Evolutionary conservation across 2,113 vertebrate species (phyloP), one percentile per base, ranked within the genome.

Genomic region (Cyprinodon tularosa): DNA sequence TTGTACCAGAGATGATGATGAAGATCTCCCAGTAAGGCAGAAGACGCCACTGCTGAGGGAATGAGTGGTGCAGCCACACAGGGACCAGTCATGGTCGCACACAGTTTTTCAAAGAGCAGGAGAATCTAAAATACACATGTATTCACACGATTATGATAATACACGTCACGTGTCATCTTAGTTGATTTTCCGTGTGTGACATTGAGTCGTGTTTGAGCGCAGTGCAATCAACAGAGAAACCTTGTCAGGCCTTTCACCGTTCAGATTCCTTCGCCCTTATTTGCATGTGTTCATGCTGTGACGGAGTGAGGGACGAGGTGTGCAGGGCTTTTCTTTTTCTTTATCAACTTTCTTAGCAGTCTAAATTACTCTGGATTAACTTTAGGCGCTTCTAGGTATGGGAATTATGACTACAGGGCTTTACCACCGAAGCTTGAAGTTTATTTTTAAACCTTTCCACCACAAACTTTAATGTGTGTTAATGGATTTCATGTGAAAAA

Each of bases 141-240:
- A 93, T 92, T 93, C 87, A 37, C 76, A 77, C 70, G 90, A 92
- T 93, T 93, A 93, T 90, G 90, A 92, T 92, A 93, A 93, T 93
- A 77, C 77, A 71, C 89, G 85, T 92, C 92, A 93, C 84, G 87
- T 92, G 90, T 89, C 91, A 87, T 90, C 90, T 89, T 90, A 89
- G 92, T 87, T 89, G 85, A 92, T 83, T 50, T 76, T 80, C 74
- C 48, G 78, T 72, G 1, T 61, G 65, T 84, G 87, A 86, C 78
- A 72, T 81, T 75, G 84, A 82, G 77, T 77, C 71, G 71, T 71
- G 72, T 87, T 72, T 76, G 90, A 84, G 78, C 40, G 70, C 62
- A 29, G 48, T 10, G 36, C 72, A 29, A 72, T 84, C 72, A 83
- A 40, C 73, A 20, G 44, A 68, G 74, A 85, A 91, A 73, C 76